Conservation (phyloP, 1,140 invertebrate species). For the Varroa destructor region DNA sequence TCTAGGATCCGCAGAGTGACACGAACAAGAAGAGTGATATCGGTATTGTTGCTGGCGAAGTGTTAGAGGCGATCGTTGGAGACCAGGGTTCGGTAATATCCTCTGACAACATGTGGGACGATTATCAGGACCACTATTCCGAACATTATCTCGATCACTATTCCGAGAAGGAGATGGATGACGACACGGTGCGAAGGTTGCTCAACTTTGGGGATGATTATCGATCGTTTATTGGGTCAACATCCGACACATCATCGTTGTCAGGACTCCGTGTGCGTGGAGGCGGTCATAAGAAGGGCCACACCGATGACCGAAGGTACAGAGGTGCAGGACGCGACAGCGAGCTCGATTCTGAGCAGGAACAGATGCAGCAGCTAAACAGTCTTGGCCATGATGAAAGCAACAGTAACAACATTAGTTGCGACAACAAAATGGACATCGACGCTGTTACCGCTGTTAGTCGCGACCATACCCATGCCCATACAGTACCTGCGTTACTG, state of each 20-base stretch:
- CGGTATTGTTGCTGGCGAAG: too few species aligned
- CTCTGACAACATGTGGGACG: conserved; percentile 61
- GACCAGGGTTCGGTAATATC: conserved; percentile 52
- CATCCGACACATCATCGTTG: conserved; percentile 36
- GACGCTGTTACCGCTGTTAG: too few species aligned
- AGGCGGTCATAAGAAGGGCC: conserved; percentile 6
- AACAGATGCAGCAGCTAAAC: neutral
- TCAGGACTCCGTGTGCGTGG: neutral
- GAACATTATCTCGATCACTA: conserved; percentile 52
- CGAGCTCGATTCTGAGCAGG: conserved; percentile 12
- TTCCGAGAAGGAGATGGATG: conserved; percentile 67
- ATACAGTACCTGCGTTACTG: too few species aligned
- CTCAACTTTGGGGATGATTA: conserved; percentile 82
- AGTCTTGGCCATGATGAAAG: neutral
- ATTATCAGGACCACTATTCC: conserved; percentile 64
- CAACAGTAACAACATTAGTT: neutral
- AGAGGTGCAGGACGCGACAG: conserved; percentile 5
- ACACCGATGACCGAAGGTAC: neutral
- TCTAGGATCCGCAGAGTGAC: too few species aligned
- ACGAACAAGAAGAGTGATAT: too few species aligned
- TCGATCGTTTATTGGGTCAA: conserved; percentile 67
- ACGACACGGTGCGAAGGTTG: conserved; percentile 61
- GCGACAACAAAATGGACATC: too few species aligned
- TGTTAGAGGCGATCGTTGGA: conserved; percentile 5
- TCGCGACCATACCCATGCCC: too few species aligned